phyloP scores from a whole-genome alignment of 1,140 invertebrate genomes.

The Sycobia sp. region DNA sequence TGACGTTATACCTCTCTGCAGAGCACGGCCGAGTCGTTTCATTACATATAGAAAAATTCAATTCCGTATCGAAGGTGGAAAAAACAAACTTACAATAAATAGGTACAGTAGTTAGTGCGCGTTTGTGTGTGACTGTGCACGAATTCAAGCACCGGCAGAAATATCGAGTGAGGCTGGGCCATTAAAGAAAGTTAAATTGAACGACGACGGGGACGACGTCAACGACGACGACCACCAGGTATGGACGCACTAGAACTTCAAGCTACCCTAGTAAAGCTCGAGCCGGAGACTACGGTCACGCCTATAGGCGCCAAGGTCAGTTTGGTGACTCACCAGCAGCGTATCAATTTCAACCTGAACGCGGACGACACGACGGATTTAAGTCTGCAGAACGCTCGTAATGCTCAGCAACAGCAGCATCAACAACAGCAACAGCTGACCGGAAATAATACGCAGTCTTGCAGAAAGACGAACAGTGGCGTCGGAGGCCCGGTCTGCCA shows the following conservation, averaged over 20 bases:
- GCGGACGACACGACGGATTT: slow-evolving; percentile 50
- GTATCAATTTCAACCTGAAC: slow-evolving; percentile 47
- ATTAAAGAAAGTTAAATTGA: no score
- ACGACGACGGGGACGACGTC: no score
- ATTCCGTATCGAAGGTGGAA: no score
- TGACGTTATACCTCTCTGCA: no score
- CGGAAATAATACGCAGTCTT: neutral
- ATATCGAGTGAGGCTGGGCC: no score
- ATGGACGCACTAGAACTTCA: slow-evolving; percentile 58
- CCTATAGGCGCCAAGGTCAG: slow-evolving; percentile 53
- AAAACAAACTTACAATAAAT: no score
- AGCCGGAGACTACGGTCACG: slow-evolving; percentile 58
- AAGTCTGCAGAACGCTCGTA: slow-evolving; percentile 43
- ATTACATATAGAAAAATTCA: no score
- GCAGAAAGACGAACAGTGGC: slow-evolving; percentile 19
- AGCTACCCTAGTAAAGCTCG: slow-evolving; percentile 57
- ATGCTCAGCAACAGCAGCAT: slow-evolving; percentile 30
- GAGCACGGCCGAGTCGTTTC: no score
- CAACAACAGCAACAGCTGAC: slow-evolving; percentile 22
- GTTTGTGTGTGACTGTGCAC: no score
- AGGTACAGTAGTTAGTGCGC: no score
- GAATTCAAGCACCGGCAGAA: no score
- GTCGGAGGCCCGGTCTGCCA: no score
- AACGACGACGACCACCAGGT: slow-evolving; percentile 29
- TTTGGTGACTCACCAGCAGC: slow-evolving; percentile 44